These are phyloP conservation scores for Piscicola geometra DNA, from an alignment of 2,888 invertebrate species.

Conservation along the genomic window DNA sequence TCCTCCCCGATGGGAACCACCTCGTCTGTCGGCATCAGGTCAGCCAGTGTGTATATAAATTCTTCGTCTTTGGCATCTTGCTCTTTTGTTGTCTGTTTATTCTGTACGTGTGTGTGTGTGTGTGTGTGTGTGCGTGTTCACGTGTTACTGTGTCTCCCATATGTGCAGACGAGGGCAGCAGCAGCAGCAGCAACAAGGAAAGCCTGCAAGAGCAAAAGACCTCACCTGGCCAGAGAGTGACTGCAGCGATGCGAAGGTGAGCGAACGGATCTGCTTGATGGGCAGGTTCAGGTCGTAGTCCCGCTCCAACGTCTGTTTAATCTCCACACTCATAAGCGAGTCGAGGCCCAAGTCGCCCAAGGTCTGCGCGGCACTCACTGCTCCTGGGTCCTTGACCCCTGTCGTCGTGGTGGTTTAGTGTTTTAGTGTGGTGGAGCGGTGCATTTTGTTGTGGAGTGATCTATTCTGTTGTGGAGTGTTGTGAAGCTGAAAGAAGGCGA, in stretches of 20 bases:
- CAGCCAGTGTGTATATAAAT: constrained; percentile 44
- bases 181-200: too few relatives aligned
- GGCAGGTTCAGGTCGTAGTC: constrained; percentile 84
- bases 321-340: constrained; percentile 96
- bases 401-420: constrained; percentile 41
- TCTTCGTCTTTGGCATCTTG: constrained; percentile 38
- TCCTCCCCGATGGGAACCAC: constrained; percentile 61
- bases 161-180: not conserved
- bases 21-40: constrained; percentile 70
- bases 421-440: too few relatives aligned
- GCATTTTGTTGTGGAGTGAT: too few relatives aligned
- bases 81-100: not conserved
- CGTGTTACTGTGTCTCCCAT: not conserved
- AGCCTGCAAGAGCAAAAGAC: not conserved
- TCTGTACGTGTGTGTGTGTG: not conserved
- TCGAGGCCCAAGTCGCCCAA: constrained; percentile 95
- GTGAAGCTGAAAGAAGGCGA: too few relatives aligned
- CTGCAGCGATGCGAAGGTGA: constrained; percentile 45
- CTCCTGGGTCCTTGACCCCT: constrained; percentile 79
- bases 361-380: constrained; percentile 70
- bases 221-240: constrained; percentile 25
- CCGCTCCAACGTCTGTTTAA: constrained; percentile 88
- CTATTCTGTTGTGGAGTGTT: too few relatives aligned
- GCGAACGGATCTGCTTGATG: constrained; percentile 79
- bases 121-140: not conserved